Evolutionary conservation across 2,113 vertebrate species (phyloP), one percentile per base, ranked within the genome.

Genomic region (Lampris incognitus): DNA sequence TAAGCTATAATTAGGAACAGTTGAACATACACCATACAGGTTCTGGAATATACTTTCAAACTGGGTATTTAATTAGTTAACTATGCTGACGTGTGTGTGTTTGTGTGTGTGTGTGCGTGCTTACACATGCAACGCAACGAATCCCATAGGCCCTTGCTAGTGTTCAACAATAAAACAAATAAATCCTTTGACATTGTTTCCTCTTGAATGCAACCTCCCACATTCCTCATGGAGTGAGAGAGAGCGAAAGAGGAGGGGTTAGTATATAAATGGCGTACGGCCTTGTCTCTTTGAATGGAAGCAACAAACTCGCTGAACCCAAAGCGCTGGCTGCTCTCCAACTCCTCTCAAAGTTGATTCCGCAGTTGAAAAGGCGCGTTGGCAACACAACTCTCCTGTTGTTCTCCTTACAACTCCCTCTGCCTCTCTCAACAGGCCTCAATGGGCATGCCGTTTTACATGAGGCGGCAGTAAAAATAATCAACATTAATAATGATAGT

Each of bases 291-390:
- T 6, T 83, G 72, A 82, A 54, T 83, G 72, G 76, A 74, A 69
- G 85, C 48, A 78, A 82, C 66, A 75, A 92, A 92, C 91, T 52
- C 79, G 0, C 9, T 88, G 87, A 91, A 81, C 89, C 39, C 40
- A 11, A 41, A 52, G 58, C 1, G 64, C 67, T 90, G 89, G 85
- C 82, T 0, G 4, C 2, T 1, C 10, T 77, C 87, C 88, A 87
- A 78, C 71, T 87, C 77, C 66, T 76, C 62, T 81, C 84, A 89
- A 74, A 86, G 89, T 85, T 88, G 74, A 86, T 74, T 68, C 81
- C 70, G 48, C 58, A 72, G 81, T 72, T 84, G 69, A 83, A 79
- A 24, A 82, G 80, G 76, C 50, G 60, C 84, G 73, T 85, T 83
- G 8, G 46, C 49, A 40, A 42, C 36, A 56, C 50, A 9, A 36